Evolutionary conservation across 2,797 vertebrate genomes (phyloP), one percentile per base, ranked within the genome.

Genomic region (Ciconia nigra): DNA sequence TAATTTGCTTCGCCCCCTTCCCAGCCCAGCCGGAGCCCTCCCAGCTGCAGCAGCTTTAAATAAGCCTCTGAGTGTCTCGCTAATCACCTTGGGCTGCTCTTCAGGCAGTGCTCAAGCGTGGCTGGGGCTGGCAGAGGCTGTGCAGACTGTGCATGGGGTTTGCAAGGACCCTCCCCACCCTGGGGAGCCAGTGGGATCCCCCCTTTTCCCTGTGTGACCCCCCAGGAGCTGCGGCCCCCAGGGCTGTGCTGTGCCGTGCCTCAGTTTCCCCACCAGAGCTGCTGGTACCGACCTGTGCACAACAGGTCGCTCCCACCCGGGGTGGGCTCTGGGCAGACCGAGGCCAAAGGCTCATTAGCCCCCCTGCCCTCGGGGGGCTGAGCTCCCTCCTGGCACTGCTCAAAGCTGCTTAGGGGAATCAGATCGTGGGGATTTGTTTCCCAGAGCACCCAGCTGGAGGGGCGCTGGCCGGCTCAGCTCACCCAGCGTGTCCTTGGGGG

Each of bases 341-440:
- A 54, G 44, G 49, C 47, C 0, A 4, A 90, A 84, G 92, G 69
- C 69, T 88, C 73, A 57, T 12, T 65, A 73, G 79, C 28, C 47
- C 87, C 62, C 11, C 37, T 39, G 37, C 37, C 37, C 37, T 39
- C 37, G 37, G 15, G 91, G 78, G 77, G 80, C 62, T 96, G 96
- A 97, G 94, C 97, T 94, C 73, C 51, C 87, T 90, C 84, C 74
- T 77, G 87, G 92, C 55, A 22, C 72, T 4, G 18, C 83, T 84
- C 70, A 95, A 97, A 97, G 96, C 97, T 97, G 83, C 96, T 97
- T 97, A 97, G 61, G 52, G 63, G 63, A 76, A 96, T 94, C 95
- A 96, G 96, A 85, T 94, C 52, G 16, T 4, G 47, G 77, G 91
- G 96, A 97, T 96, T 97, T 97, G 84, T 89, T 91, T 93, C 93